These are phyloP conservation scores for Onychostoma macrolepis DNA, from an alignment of 2,113 vertebrate species.

Conservation along the genomic window DNA sequence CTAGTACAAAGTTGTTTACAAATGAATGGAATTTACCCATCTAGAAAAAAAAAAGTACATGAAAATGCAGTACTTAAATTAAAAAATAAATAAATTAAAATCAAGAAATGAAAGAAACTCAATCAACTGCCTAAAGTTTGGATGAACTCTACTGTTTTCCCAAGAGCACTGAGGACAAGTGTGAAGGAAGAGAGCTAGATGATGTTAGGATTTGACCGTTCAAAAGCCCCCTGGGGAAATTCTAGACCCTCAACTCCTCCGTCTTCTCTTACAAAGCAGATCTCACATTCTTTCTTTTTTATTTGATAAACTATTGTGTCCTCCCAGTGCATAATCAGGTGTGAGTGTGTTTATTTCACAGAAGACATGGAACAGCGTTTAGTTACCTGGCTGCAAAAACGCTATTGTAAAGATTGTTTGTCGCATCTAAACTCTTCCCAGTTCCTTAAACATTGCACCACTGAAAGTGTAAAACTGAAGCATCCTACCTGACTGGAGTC, in stretches of 20 bases:
- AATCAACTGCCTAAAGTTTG: not conserved
- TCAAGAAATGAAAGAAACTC: too few species aligned
- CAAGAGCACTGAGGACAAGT: not conserved
- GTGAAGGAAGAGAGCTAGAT: not conserved
- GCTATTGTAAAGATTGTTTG: not conserved
- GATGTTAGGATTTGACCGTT: not conserved
- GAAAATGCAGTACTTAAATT: too few species aligned
- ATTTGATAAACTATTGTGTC: not conserved
- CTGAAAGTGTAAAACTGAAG: not conserved
- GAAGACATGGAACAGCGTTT: not conserved
- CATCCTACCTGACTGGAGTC: slow-evolving; percentile 92
- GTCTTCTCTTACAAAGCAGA: not conserved
- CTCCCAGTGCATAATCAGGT: not conserved
- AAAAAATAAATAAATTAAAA: too few species aligned
- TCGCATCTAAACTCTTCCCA: not conserved
- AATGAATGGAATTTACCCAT: too few species aligned
- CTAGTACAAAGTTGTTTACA: too few species aligned
- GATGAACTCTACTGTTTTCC: not conserved
- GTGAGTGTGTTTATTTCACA: not conserved
- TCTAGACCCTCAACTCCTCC: not conserved
- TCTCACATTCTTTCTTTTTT: not conserved
- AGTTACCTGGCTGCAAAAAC: not conserved
- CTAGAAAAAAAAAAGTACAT: not conserved
- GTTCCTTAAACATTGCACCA: not conserved
- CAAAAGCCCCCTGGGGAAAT: not conserved